Base-by-base conservation (phyloP, 2,797 vertebrate genomes). In the Sylvia borin region DNA sequence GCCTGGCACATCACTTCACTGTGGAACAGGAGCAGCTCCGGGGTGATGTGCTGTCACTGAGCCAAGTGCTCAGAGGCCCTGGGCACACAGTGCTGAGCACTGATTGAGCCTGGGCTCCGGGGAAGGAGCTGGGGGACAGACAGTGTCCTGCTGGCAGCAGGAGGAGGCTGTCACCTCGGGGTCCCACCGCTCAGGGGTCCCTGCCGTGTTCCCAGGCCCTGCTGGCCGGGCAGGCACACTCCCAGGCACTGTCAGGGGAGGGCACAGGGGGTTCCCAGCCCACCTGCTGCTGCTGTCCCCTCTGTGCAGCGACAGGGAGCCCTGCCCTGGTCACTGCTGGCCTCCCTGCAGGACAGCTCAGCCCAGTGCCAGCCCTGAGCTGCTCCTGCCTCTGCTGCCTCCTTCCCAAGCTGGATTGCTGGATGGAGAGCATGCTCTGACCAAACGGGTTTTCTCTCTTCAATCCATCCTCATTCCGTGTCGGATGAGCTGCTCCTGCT, bases 211-310 rank as follows among this genome's bases (percentile, higher is more conserved):
- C 43, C 43, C 43, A 11, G 19, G 20, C 19, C 43, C 43, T 10
- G 19, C 19, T 19, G 48, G 61, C 31, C 62, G 18, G 42, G 53
- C 75, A 62, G 60, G 2, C 7, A 1, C n/a, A 5, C 4, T 0
- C 24, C 7, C 6, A 2, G 42, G 34, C 14, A 3, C 1, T 0
- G 7, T 21, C 6, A 7, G 25, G 31, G 36, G 36, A 36, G 8
- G 27, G 17, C 16, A 7, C n/a, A 3, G 11, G 3, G 25, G 14
- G 27, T 19, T 38, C 42, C 67, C 38, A 29, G 5, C 38, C 34
- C 6, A 0, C 9, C 29, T 27, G 2, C 64, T 27, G 45, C 2
- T 1, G 17, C 13, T 8, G 0, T 10, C 12, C 1, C 13, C 40
- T 20, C 9, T 2, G 6, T 36, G 5, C 73, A 57, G 54, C 5